Percentiles rank a stretch among this genome's conserved stretches.
Conservation (phyloP, 2,888 invertebrate genomes). For the Acheta domesticus region DNA sequence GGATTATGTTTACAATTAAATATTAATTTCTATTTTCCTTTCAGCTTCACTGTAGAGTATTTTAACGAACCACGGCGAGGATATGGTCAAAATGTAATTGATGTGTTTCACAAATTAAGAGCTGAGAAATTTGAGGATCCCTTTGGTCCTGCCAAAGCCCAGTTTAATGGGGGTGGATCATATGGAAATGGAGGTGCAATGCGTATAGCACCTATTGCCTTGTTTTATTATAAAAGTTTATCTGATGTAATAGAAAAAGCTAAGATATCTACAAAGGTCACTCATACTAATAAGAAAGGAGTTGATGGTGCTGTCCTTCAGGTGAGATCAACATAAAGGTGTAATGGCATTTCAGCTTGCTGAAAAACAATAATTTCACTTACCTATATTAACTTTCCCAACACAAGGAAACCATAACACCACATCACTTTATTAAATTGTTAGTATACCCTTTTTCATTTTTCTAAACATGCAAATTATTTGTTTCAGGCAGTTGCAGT, state of each 20-base stretch:
- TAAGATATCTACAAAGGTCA: constrained; percentile 55
- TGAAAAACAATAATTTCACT: background rate
- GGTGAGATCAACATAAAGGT: constrained; percentile 41
- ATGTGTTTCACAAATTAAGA: constrained; percentile 56
- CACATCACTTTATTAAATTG: background rate
- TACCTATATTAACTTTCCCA: background rate
- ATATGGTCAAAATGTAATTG: constrained; percentile 60
- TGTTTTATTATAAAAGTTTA: constrained; percentile 56
- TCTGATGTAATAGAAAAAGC: constrained; percentile 52
- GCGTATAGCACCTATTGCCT: constrained; percentile 64
- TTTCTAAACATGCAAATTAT: constrained; percentile 12
- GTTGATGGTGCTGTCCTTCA: constrained; percentile 58
- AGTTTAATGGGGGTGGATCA: constrained; percentile 66
- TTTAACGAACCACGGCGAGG: constrained; percentile 59
- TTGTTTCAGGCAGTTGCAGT: constrained; percentile 55
- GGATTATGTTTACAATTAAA: background rate
- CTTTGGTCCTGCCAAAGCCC: constrained; percentile 60
- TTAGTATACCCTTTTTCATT: background rate
- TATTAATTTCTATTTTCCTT: background rate
- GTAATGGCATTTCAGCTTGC: background rate
- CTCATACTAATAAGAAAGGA: constrained; percentile 59
- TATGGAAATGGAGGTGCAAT: constrained; percentile 78
- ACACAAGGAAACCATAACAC: background rate
- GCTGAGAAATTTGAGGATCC: constrained; percentile 56
- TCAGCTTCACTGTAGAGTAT: constrained; percentile 61